Conservation (phyloP, 2,888 invertebrate species). For the Alloscopus bannaensis region DNA sequence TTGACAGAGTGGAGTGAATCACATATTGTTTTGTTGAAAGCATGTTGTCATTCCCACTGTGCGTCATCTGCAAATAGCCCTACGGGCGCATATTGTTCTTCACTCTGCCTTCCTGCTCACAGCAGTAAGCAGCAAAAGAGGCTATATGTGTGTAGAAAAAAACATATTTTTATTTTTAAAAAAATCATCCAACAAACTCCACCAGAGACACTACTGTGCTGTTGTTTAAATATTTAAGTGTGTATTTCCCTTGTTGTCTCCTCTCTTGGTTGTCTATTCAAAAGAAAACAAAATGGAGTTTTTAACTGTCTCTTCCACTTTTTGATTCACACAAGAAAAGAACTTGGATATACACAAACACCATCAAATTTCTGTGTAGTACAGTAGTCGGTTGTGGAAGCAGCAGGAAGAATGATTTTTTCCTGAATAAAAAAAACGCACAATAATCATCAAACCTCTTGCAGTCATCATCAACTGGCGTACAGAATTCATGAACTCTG, state of each 20-base stretch:
- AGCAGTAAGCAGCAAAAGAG: no score
- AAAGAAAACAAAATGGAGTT: not conserved
- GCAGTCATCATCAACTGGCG: slow-evolving; percentile 45
- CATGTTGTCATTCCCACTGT: slow-evolving; percentile 73
- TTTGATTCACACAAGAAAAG: slow-evolving; percentile 25
- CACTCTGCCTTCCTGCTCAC: no score
- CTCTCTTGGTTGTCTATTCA: slow-evolving; percentile 28
- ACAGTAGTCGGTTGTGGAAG: slow-evolving; percentile 33
- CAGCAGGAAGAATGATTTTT: slow-evolving; percentile 37
- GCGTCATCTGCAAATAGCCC: slow-evolving; percentile 71
- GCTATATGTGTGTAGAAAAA: slow-evolving; percentile 24
- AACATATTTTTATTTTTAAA: slow-evolving; percentile 7
- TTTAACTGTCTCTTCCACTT: not conserved
- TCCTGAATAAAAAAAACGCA: slow-evolving; percentile 23
- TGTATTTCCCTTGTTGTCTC: slow-evolving; percentile 39
- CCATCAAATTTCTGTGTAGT: not conserved
- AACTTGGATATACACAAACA: no score
- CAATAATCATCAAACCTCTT: slow-evolving; percentile 50
- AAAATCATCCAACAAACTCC: not conserved
- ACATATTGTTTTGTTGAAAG: slow-evolving; percentile 73
- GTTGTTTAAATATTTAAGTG: slow-evolving; percentile 49
- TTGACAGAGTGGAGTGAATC: slow-evolving; percentile 73
- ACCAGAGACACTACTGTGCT: not conserved
- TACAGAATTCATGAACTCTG: not conserved
- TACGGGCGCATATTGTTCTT: slow-evolving; percentile 54